Base-by-base conservation (phyloP, 2,797 vertebrate genomes). In the Oreochromis mossambicus region DNA sequence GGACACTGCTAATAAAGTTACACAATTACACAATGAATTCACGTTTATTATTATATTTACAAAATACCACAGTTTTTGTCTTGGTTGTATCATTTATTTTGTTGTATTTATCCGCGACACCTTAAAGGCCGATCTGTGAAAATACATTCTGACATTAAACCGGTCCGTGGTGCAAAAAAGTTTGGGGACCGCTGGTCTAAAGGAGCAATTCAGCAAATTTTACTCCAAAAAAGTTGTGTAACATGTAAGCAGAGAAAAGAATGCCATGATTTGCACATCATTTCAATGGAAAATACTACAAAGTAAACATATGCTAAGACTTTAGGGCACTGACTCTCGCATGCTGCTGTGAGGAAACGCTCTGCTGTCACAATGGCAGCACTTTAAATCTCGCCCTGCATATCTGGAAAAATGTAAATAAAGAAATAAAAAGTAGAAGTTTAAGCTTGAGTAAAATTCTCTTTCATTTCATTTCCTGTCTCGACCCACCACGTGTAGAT, bases 401-500 rank as follows among this genome's bases (percentile, higher is more conserved):
- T 46, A 24, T 46, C 66, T 70, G 14, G 14, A 46, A 73, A 46
- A 46, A 41, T 48, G 24, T 19, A 61, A 61, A 7, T 61, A 61
- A 61, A 43, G 8, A 73, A 73, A 48, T 73, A 19, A 73, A 19
- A 6, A 73, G 14, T 19, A 48, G 14, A 29, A 48, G 43, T 73
- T 48, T 73, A 29, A 29, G 24, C 41, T 73, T 29, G 11, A 48
- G 10, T 48, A 12, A 48, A 73, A 17, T 29, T 46, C 24, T 73
- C 24, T 48, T 12, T 34, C 29, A 41, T 13, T 80, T 55, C 26
- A 32, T 32, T 32, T 52, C 13, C 48, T 52, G 8, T 24, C 12
- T 54, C 17, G 24, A 6, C 11, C 43, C 26, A 4, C 3, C 29
- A 24, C 3, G 41, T 79, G 19, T 6, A 99, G 98, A 99, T 93